These are phyloP conservation scores for Muscicapa striata DNA, from an alignment of 2,797 vertebrate species.

Conservation along the genomic window DNA sequence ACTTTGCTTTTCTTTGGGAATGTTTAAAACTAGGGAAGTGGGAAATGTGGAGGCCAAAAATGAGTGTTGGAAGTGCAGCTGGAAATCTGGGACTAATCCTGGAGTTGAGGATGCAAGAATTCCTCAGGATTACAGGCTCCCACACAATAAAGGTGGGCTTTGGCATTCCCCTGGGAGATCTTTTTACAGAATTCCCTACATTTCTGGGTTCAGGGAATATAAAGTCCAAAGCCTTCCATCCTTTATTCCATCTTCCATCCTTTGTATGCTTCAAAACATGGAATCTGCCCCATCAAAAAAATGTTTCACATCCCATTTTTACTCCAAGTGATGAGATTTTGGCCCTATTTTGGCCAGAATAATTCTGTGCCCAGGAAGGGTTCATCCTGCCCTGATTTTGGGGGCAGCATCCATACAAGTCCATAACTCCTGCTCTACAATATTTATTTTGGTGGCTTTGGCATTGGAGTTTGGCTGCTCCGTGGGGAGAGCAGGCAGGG, in stretches of 20 bases:
- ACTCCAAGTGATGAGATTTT: neutral
- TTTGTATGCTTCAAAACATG: neutral
- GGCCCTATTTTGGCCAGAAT: neutral
- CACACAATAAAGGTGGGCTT: neutral
- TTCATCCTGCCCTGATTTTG: neutral
- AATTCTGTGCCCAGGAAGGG: neutral
- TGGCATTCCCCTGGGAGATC: neutral
- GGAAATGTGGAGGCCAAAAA: neutral
- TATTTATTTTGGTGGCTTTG: neutral
- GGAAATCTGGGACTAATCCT: neutral
- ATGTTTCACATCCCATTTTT: neutral
- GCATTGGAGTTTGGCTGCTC: neutral
- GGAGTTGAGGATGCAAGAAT: neutral
- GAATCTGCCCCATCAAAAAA: neutral
- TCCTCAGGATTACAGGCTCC: neutral
- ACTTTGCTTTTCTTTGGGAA: neutral
- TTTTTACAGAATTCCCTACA: neutral
- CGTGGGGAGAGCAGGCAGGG: accelerated
- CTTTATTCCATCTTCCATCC: neutral
- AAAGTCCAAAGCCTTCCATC: neutral
- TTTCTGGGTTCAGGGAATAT: neutral
- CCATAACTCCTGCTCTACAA: accelerated
- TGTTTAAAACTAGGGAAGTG: neutral
- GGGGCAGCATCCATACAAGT: neutral
- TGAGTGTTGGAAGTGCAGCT: neutral